Evolutionary conservation across 2,797 vertebrate species (phyloP).

Genomic region (Sebastes trivittatus): DNA sequence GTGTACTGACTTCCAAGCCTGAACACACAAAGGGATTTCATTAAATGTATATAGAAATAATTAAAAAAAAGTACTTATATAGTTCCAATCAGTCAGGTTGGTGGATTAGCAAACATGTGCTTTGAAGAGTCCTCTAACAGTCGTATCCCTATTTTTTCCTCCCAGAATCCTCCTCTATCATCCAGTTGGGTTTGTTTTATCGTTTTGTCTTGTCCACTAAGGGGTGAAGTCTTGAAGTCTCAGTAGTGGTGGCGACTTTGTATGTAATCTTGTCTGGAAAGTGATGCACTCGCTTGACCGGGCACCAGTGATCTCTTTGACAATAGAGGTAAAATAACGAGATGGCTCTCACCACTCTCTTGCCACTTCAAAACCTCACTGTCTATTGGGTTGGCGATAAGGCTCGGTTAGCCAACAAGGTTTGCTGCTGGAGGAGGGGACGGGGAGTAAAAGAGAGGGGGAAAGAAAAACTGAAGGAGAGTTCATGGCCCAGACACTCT

Average conservation of each 20-base stretch:
- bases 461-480: conserved; percentile 49
- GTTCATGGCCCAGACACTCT: conserved; percentile 57
- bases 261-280: conserved; percentile 64
- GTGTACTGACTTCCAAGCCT: background rate
- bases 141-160: background rate
- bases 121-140: background rate
- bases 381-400: conserved; percentile 63
- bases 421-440: conserved; percentile 39
- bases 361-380: conserved; percentile 63
- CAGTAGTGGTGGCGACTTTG: conserved; percentile 47
- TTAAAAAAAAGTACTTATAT: background rate
- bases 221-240: conserved; percentile 39
- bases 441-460: conserved; percentile 22
- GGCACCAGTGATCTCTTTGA: conserved; percentile 60
- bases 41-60: background rate
- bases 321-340: conserved; percentile 69
- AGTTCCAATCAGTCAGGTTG: background rate
- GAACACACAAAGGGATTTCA: background rate
- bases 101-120: background rate
- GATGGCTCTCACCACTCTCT: conserved; percentile 44
- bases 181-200: conserved; percentile 33
- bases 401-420: conserved; percentile 35
- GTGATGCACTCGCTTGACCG: conserved; percentile 56
- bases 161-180: conserved; percentile 12
- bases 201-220: conserved; percentile 36